Evolutionary conservation across 2,797 vertebrate species (phyloP).

Genomic region (Thunnus albacares): DNA sequence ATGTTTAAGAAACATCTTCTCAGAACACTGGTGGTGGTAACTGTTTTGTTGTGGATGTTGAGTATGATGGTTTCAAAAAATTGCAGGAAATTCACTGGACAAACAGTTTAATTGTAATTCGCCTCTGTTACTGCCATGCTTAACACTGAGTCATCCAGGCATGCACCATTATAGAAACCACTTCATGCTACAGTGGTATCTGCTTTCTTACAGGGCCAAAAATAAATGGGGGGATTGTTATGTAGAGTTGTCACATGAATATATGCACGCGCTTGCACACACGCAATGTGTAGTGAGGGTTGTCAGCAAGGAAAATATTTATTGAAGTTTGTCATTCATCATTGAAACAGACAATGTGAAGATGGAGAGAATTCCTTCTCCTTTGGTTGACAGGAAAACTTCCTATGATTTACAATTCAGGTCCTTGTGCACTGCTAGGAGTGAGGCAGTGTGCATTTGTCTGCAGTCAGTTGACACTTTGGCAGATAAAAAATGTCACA

Average conservation of each 20-base stretch:
- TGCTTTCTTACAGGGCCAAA: slow-evolving; percentile 80
- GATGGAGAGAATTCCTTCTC: slow-evolving; percentile 29
- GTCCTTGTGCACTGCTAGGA: neutral
- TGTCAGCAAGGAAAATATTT: slow-evolving; percentile 58
- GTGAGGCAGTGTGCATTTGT: neutral
- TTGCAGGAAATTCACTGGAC: slow-evolving; percentile 10
- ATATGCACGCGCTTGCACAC: slow-evolving; percentile 29
- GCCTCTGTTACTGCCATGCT: slow-evolving; percentile 39
- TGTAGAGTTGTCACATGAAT: slow-evolving; percentile 67
- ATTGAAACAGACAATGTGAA: slow-evolving; percentile 38
- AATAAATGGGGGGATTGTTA: slow-evolving; percentile 81
- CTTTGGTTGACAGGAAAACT: neutral
- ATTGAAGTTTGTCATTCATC: slow-evolving; percentile 44
- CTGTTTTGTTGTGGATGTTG: neutral
- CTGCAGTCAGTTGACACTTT: neutral
- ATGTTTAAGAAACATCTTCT: neutral
- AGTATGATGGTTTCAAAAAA: slow-evolving; percentile 2
- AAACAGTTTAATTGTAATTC: slow-evolving; percentile 54
- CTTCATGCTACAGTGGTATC: slow-evolving; percentile 79
- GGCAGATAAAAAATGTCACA: neutral
- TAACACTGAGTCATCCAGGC: slow-evolving; percentile 59
- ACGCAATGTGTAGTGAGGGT: slow-evolving; percentile 10
- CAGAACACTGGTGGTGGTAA: neutral
- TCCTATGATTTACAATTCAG: neutral
- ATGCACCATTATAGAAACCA: slow-evolving; percentile 71